Evolutionary conservation across 2,888 invertebrate genomes (phyloP), one percentile per base, ranked within the genome.

Genomic region (Metopia argyrocephala): DNA sequence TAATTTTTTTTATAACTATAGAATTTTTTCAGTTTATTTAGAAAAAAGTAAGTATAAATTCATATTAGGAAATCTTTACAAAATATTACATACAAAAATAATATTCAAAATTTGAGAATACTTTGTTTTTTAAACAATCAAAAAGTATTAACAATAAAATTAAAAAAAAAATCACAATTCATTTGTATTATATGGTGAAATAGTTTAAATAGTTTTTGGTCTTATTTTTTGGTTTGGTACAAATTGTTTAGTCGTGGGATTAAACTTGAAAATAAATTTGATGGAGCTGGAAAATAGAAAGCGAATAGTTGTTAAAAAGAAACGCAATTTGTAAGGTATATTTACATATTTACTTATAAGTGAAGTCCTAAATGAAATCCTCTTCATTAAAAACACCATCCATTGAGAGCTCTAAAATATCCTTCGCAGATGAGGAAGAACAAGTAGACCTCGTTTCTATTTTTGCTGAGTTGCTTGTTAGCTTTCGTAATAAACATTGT

Each of bases 331-430:
- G 21, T 20, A 52, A 52, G 6, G 21, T 52, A 52, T 52, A 5
- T 52, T 20, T 20, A 2, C 21, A 20, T 52, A 9, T 9, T 20
- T 52, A 20, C 20, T 9, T 52, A 52, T 9, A 20, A 9, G 21
- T 52, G 18, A 18, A 52, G 21, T 20, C 18, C 9, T 56, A 56
- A 25, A 25, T 46, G 9, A 56, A 56, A 23, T 56, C 56, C 9
- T 27, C 56, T 56, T 56, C 56, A 25, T 56, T 27, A 27, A 56
- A 56, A 23, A 56, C 56, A 9, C 56, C 27, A 4, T 56, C 27
- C 56, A 56, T 56, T 6, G 56, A 56, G 23, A 56, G 56, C 25
- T 56, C 56, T n/a, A 56, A 56, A 56, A 56, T 25, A 27, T 56
- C 56, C 20, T 56, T 56, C 5, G 56, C n/a, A 46, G 31, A 31